Base-by-base conservation (phyloP, 2,888 invertebrate genomes). In the Caenorhabditis imperialis region DNA sequence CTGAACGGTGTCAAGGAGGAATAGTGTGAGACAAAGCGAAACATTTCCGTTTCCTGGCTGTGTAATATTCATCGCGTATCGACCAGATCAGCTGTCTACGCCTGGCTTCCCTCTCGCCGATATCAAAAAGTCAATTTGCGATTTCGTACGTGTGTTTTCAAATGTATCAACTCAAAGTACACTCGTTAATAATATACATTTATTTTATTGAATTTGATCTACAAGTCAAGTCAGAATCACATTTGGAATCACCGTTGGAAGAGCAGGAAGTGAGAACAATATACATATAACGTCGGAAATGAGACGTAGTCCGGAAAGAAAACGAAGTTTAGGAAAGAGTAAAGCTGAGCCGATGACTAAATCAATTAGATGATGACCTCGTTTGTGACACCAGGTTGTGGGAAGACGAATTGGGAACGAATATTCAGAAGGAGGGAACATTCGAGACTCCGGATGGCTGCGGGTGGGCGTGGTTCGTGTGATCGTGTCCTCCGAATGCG, bases 401-500 rank as follows among this genome's bases (percentile, higher is more conserved):
- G 30, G 30, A 10, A 30, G 30, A 30, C 6, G 27, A 47, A 6
- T 27, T 7, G 16, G n/a, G 23, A 18, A 18, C 7, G 3, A 16
- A 5, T 18, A 6, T 42, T 3, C 3, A 8, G 16, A 5, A 7
- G 4, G 20, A 2, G 42, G 33, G 5, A 18, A 12, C 25, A 8
- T 44, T 33, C 22, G 20, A 37, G n/a, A 33, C 4, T 23, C 8
- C 10, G 14, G 33, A 20, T 16, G 35, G 35, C 7, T 14, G 4
- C 16, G 45, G 45, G 44, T 61, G 61, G n/a, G 44, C 5, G 37
- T 62, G 61, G 4, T 30, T 42, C 20, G 54, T 54, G 12, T 25
- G 38, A 16, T 65, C 65, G 50, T 65, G 65, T 1, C 47, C 47
- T 33, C 74, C 69, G 23, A 74, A 62, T 2, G 8, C 7, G 22